A percentile compares a stretch with the other conserved stretches of the same genome.
Conservation (phyloP, 2,888 invertebrate genomes). For the Macaria liturata region DNA sequence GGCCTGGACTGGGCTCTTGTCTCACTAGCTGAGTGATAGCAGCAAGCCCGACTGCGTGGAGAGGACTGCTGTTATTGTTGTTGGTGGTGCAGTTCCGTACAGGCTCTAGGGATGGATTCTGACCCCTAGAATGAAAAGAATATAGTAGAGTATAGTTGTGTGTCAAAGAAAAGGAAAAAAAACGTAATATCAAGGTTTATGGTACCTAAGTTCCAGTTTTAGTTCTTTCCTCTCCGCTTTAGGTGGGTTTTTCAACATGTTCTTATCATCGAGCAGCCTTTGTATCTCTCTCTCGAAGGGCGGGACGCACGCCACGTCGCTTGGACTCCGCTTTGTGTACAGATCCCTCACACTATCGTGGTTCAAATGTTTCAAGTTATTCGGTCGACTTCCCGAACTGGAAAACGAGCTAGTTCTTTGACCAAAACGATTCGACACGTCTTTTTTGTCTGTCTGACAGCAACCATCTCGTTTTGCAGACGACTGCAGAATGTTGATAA, state of each 20-base stretch:
- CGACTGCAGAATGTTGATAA: constrained; percentile 79
- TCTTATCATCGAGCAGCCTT: constrained; percentile 89
- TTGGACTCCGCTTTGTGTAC: constrained; percentile 74
- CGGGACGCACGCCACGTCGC: constrained; percentile 80
- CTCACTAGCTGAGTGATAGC: constrained; percentile 90
- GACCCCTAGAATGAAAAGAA: constrained; percentile 44
- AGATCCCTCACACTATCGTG: constrained; percentile 74
- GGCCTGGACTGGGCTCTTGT: constrained; percentile 69
- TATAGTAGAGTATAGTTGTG: not conserved
- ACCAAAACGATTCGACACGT: constrained; percentile 67
- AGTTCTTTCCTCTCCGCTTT: constrained; percentile 85
- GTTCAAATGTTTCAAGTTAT: constrained; percentile 80
- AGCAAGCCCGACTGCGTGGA: constrained; percentile 89
- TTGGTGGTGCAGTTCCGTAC: constrained; percentile 62
- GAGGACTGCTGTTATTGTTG: constrained; percentile 84
- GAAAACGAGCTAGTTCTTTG: constrained; percentile 80
- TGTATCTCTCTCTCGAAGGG: constrained; percentile 92
- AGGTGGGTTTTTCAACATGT: constrained; percentile 84
- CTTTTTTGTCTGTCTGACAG: constrained; percentile 87
- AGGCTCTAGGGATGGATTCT: constrained; percentile 69
- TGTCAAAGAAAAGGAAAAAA: not conserved
- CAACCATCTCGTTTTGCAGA: constrained; percentile 85
- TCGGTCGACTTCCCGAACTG: constrained; percentile 76
- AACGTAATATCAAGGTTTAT: too few relatives aligned
- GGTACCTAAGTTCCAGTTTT: constrained; percentile 81